These are phyloP conservation scores for Tringa solitaria DNA, from an alignment of 2,113 vertebrate genomes.

Conservation along the genomic window DNA sequence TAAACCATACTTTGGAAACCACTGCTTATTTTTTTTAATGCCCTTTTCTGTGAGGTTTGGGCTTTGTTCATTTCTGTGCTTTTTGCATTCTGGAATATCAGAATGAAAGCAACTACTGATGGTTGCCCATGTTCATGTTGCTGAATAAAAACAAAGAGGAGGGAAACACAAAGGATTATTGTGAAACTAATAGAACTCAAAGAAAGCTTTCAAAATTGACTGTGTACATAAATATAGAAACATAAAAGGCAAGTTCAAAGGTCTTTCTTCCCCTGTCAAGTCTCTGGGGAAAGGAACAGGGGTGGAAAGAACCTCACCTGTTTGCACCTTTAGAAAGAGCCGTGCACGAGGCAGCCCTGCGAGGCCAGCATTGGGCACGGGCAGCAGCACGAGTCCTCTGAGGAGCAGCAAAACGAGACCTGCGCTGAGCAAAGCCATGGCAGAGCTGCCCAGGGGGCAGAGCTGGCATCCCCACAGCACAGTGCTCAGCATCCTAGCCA, in stretches of 20 bases:
- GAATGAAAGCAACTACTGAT: neutral
- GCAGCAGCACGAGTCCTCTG: neutral
- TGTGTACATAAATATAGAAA: neutral
- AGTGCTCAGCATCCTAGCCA: rapidly evolving
- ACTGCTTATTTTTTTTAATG: neutral
- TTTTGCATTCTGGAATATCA: neutral
- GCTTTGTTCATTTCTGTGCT: neutral
- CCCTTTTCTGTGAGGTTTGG: neutral
- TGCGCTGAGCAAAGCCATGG: neutral
- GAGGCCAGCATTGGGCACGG: neutral
- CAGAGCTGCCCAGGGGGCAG: neutral
- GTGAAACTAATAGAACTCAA: neutral
- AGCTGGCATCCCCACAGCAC: neutral
- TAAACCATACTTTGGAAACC: neutral
- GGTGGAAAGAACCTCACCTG: neutral
- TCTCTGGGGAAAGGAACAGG: neutral
- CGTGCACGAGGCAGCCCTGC: neutral
- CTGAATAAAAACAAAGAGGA: neutral
- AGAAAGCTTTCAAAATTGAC: neutral
- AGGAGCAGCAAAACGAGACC: neutral
- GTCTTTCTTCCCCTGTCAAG: neutral
- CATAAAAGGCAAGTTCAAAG: neutral
- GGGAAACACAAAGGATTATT: neutral
- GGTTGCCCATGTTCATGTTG: neutral
- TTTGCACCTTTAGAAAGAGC: neutral